Percentiles rank a stretch among this genome's conserved stretches.
Evolutionary conservation across 2,797 vertebrate species (phyloP).

Genomic region (Anolis apletophallus): DNA sequence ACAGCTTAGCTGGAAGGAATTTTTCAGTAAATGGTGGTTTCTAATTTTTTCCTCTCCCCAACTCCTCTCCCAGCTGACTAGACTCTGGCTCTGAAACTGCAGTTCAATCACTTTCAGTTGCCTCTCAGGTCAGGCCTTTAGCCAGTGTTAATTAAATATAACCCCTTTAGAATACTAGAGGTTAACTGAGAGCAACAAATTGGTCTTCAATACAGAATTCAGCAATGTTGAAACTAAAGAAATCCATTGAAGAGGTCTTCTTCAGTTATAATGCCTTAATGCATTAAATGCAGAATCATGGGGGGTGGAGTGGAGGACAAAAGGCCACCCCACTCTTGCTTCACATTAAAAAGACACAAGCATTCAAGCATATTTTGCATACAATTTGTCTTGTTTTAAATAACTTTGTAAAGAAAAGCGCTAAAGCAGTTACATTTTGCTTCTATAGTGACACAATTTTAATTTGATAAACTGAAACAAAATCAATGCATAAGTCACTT

Average conservation of each 20-base stretch:
- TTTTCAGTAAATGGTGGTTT: conserved; percentile 80
- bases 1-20: conserved; percentile 84
- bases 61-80: conserved; percentile 80
- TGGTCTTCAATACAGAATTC: conserved; percentile 66
- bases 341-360: conserved; percentile 60
- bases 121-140: conserved; percentile 88
- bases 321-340: conserved; percentile 43
- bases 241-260: conserved; percentile 44
- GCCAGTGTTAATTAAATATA: conserved; percentile 93
- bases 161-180: conserved; percentile 85
- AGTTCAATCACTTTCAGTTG: conserved; percentile 84
- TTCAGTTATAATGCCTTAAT: conserved; percentile 49
- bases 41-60: conserved; percentile 67
- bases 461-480: conserved; percentile 70
- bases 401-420: conserved; percentile 66
- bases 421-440: conserved; percentile 67
- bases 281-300: conserved; percentile 57
- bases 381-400: conserved; percentile 68
- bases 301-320: conserved; percentile 23
- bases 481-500: conserved; percentile 55
- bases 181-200: conserved; percentile 83
- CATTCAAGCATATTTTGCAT: conserved; percentile 61
- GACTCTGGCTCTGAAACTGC: conserved; percentile 81
- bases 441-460: conserved; percentile 63
- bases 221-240: conserved; percentile 54